These are phyloP conservation scores for Rallus limicola DNA, from an alignment of 2,113 vertebrate genomes.

Conservation along the genomic window DNA sequence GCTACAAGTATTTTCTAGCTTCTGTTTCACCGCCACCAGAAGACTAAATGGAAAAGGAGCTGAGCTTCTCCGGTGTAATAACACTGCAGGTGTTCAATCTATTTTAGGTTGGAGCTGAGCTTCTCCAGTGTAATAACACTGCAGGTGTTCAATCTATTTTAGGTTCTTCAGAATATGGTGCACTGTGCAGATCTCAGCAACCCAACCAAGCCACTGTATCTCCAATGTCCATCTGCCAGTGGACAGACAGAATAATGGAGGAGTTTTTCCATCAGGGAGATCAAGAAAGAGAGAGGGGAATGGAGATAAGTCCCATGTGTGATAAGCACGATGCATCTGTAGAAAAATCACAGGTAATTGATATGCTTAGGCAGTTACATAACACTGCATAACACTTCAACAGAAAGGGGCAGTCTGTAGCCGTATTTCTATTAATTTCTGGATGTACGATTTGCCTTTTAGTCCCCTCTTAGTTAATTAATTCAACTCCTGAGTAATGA, in stretches of 20 bases:
- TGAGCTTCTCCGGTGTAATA: not conserved
- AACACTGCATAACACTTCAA: not conserved
- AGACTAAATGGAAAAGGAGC: conserved; percentile 49
- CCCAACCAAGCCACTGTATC: conserved; percentile 96
- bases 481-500: not conserved
- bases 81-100: conserved; percentile 21
- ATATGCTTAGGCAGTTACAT: not conserved
- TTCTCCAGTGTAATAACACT: too few species aligned
- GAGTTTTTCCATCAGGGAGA: conserved; percentile 98
- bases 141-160: too few species aligned
- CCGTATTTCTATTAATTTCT: not conserved
- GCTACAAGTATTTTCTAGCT: conserved; percentile 60
- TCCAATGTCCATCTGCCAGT: conserved; percentile 94
- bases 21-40: conserved; percentile 26
- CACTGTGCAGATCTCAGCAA: conserved; percentile 99
- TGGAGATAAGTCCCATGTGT: conserved; percentile 99
- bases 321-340: conserved; percentile 99
- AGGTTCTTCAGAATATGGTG: conserved; percentile 99
- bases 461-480: not conserved
- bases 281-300: conserved; percentile 93
- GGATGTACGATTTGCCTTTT: not conserved
- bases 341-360: conserved; percentile 94
- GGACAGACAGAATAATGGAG: conserved; percentile 99
- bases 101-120: too few species aligned
- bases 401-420: not conserved